These are phyloP conservation scores for Chiroxiphia lanceolata DNA, from an alignment of 2,797 vertebrate species.

Conservation along the genomic window DNA sequence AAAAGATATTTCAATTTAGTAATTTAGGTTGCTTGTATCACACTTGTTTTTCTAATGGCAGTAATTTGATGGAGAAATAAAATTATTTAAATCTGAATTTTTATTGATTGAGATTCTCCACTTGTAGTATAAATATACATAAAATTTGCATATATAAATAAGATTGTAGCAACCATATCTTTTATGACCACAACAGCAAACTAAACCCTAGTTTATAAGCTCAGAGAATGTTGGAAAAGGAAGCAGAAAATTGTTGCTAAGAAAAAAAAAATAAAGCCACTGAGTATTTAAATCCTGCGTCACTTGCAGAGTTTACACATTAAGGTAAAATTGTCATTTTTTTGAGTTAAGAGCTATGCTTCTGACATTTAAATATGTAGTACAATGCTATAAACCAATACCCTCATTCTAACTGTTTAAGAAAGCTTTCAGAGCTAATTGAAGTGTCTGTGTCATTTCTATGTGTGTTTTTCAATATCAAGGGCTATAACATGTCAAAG, in stretches of 20 bases:
- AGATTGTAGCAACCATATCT: not conserved
- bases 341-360: not conserved
- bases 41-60: not conserved
- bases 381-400: not conserved
- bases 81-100: not conserved
- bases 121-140: not conserved
- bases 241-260: not conserved
- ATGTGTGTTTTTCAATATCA: slow-evolving; percentile 18
- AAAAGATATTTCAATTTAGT: not conserved
- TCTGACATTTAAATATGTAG: not conserved
- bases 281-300: not conserved
- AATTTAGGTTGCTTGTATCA: not conserved
- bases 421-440: slow-evolving; percentile 23
- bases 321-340: not conserved
- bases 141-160: not conserved
- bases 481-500: slow-evolving; percentile 1
- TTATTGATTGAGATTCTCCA: not conserved
- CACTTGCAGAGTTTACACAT: not conserved
- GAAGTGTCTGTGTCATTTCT: slow-evolving; percentile 6
- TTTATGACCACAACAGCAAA: not conserved
- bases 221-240: not conserved
- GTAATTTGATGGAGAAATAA: not conserved
- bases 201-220: not conserved
- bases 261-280: not conserved
- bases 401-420: not conserved